Evolutionary conservation across 2,888 invertebrate species (phyloP), one percentile per base, ranked within the genome.

Genomic region (Amphipoea lucens): DNA sequence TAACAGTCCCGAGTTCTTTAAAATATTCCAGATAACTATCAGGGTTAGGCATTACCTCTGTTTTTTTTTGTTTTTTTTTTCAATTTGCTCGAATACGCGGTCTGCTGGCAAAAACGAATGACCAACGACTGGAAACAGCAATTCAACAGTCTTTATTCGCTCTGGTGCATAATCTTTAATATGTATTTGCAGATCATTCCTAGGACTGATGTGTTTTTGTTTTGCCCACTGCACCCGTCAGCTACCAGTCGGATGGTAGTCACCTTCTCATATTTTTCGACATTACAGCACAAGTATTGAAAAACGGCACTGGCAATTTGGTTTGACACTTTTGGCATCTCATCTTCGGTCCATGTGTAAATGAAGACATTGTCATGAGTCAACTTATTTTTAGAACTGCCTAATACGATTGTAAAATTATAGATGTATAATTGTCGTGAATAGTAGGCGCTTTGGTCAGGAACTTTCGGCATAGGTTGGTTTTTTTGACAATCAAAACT

Each of bases 261-360:
- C 51, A 68, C 68, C 68, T 68, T 68, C 29, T 68, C 48, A 29
- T 68, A 68, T 29, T 68, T 68, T 68, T 68, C 48, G 29, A 68
- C 4, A 48, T 68, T 68, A 48, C 29, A 68, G 29, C 48, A 68
- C 20, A 48, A 29, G 17, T 48, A 48, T 7, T 29, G n/a, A 68
- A 48, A 68, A 20, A 68, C 48, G 51, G 68, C 48, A 68, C 68
- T 68, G 48, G 68, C 29, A 29, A 68, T 68, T 2, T 66, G 42
- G 42, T 66, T 66, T 42, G 42, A 42, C 66, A 42, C 66, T 66
- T 66, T 66, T 66, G 66, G 66, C 42, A 66, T 42, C 42, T 42
- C 12, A 66, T 66, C 42, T 68, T 68, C 68, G 68, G 68, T 48
- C 68, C 68, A 68, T 11, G 68, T 68, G 68, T 68, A 68, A 68